Conservation (phyloP, 1,140 invertebrate genomes). For the Ptiloglossa arizonensis region DNA sequence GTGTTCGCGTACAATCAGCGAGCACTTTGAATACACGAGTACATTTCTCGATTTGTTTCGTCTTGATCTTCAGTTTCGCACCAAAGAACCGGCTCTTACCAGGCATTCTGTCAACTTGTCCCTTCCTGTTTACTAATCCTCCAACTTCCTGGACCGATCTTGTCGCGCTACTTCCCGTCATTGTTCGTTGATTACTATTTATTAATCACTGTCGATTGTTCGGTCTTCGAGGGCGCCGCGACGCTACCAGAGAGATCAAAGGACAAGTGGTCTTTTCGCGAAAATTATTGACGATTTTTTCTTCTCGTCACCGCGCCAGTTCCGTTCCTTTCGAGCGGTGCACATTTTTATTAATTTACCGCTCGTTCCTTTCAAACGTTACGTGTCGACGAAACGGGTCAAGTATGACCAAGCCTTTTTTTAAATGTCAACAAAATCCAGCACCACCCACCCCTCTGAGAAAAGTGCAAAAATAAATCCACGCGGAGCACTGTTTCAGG, state of each 20-base stretch:
- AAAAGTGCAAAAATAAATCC: background rate
- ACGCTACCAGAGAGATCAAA: too few species aligned
- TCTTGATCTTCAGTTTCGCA: constrained; percentile 2
- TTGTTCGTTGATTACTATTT: background rate
- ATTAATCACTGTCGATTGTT: background rate
- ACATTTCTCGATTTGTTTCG: background rate
- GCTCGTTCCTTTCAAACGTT: too few species aligned
- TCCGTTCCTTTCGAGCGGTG: too few species aligned
- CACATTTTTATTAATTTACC: too few species aligned
- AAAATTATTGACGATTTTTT: too few species aligned
- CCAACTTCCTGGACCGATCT: background rate
- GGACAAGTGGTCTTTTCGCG: too few species aligned
- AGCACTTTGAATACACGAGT: background rate
- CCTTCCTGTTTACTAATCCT: constrained; percentile 7
- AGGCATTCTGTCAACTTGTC: constrained; percentile 14
- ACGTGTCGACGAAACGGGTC: too few species aligned
- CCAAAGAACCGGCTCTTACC: background rate
- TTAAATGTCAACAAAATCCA: background rate
- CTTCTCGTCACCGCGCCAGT: too few species aligned
- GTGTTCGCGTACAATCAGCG: too few species aligned
- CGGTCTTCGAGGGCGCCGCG: too few species aligned
- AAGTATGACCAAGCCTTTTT: background rate
- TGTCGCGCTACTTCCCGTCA: too few species aligned
- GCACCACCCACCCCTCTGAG: background rate
- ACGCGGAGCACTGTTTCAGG: background rate